phyloP scores from a whole-genome alignment of 2,888 invertebrate species.

The Calameuta idolon region DNA sequence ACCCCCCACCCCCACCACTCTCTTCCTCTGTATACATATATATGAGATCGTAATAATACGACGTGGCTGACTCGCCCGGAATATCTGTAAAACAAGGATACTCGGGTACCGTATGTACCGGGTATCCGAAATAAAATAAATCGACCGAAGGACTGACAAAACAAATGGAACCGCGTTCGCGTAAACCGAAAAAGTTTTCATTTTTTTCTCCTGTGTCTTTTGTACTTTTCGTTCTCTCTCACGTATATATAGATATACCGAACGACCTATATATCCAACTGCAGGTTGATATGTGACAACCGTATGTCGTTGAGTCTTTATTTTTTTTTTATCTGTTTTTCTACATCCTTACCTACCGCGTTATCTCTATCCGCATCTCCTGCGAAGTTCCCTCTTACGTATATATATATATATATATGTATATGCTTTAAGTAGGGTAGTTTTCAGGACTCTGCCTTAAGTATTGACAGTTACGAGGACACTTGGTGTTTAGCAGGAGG shows the following conservation, averaged over 20 bases:
- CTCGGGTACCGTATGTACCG: neutral
- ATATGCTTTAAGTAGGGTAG: too few species aligned
- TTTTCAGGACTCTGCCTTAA: too few species aligned
- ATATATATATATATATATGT: too few species aligned
- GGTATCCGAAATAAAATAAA: slow-evolving; percentile 21
- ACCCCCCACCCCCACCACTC: too few species aligned
- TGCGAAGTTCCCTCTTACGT: neutral
- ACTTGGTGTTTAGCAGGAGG: too few species aligned
- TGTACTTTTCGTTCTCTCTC: neutral
- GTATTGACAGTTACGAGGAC: too few species aligned
- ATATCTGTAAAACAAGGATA: neutral
- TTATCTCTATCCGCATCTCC: neutral
- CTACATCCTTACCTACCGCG: neutral
- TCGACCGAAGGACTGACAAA: slow-evolving; percentile 36
- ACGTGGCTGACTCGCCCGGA: neutral
- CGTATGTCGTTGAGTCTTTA: neutral
- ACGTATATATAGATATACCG: neutral
- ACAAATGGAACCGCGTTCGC: slow-evolving; percentile 38
- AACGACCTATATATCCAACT: neutral
- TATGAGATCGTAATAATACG: neutral
- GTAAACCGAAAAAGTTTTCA: neutral
- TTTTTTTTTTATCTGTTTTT: neutral
- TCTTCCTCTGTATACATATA: slow-evolving; percentile 3
- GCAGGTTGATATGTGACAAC: neutral
- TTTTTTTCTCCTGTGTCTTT: neutral